Conservation (phyloP, 2,113 vertebrate species). For the Hydrolagus affinis region DNA sequence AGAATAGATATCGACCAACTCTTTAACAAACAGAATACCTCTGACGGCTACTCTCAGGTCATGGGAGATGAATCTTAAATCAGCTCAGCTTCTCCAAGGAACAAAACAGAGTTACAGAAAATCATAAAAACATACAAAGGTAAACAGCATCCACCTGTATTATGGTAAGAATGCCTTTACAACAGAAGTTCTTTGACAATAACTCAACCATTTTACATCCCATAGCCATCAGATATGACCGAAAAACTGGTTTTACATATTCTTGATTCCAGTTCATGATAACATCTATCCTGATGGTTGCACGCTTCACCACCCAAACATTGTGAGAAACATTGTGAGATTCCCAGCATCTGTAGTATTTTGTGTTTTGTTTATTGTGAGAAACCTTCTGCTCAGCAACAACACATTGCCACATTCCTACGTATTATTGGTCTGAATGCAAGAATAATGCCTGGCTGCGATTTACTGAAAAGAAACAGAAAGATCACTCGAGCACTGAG, state of each 20-base stretch:
- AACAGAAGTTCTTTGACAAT: constrained; percentile 12
- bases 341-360: no score
- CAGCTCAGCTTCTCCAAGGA: not conserved
- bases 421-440: not conserved
- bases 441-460: not conserved
- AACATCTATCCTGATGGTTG: not conserved
- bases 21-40: not conserved
- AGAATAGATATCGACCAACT: not conserved
- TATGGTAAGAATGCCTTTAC: not conserved
- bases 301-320: not conserved
- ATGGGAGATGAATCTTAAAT: not conserved
- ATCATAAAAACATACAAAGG: not conserved
- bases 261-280: not conserved
- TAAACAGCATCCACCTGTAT: not conserved
- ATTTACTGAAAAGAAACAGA: not conserved
- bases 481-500: not conserved
- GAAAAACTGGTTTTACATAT: not conserved
- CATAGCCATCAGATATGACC: constrained; percentile 19
- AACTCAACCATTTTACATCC: constrained; percentile 13
- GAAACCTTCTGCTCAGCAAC: not conserved
- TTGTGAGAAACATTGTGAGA: not conserved
- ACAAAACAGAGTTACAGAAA: not conserved
- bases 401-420: not conserved
- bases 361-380: no score
- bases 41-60: not conserved